Evolutionary conservation across 2,797 vertebrate species (phyloP), one percentile per base, ranked within the genome.

Genomic region (Macropus fuliginosus): DNA sequence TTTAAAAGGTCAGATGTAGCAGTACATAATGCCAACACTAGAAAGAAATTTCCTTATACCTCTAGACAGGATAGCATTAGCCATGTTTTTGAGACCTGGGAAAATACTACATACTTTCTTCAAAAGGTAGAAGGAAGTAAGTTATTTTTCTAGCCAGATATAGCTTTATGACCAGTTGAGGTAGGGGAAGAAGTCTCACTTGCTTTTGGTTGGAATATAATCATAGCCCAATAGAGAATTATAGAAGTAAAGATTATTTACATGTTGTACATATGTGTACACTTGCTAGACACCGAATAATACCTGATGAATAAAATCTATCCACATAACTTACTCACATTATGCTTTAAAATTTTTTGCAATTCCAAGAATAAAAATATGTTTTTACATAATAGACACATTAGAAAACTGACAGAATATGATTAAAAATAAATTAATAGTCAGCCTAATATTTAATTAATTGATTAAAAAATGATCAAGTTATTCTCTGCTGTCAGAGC

Each of bases 401-500:
- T 8, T 87, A 97, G 90, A 97, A 98, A 94, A 94, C 52, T 90
- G 92, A 89, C 52, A 94, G 96, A 90, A 55, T 18, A 11, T 96
- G 54, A 97, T 95, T 95, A 93, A 97, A 98, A 95, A 90, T 59
- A 91, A 96, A 97, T 95, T 87, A 2, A 0, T n/a, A 97, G 96
- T 59, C 50, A 81, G 96, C 50, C 62, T 94, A 92, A 90, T 55
- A 31, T 94, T 97, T 96, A 98, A 95, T 87, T 97, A 96, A 94
- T 12, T 21, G 56, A 94, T 96, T 95, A 94, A 96, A 52, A 97
- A 97, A 93, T 52, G 0, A 94, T 93, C 56, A 81, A 1, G 12
- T 54, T 98, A 92, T 97, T 92, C 96, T 97, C 54, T 95, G 95
- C 54, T 96, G 91, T n/a, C 28, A 97, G 95, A 93, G 57, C 91